phyloP scores from a whole-genome alignment of 2,888 invertebrate genomes.

The Pteria penguin region DNA sequence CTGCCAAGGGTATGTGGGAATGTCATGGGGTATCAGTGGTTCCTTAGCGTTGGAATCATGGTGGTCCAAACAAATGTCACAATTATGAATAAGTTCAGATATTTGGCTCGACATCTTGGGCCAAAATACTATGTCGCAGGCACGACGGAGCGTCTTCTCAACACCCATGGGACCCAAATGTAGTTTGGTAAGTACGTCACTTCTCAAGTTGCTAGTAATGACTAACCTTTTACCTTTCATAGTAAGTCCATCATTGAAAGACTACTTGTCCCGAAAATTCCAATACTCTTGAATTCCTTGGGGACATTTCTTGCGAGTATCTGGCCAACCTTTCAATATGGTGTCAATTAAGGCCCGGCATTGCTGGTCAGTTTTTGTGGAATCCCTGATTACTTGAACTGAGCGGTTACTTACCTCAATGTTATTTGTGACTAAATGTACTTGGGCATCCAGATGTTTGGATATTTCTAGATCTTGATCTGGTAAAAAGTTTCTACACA shows the following conservation, averaged over 20 bases:
- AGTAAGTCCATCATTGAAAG: constrained; percentile 24
- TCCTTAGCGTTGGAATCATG: constrained; percentile 41
- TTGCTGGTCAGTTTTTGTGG: constrained; percentile 18
- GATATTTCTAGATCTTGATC: constrained; percentile 28
- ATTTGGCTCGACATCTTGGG: constrained; percentile 43
- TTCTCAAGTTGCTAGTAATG: too few relatives aligned
- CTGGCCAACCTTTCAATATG: constrained; percentile 42
- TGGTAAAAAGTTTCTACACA: constrained; percentile 28
- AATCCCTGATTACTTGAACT: constrained; percentile 27
- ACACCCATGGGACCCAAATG: not conserved
- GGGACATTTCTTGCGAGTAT: constrained; percentile 11
- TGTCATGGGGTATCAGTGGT: constrained; percentile 35
- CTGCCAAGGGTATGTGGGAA: constrained; percentile 40
- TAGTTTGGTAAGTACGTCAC: too few relatives aligned
- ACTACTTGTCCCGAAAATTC: constrained; percentile 32
- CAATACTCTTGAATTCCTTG: constrained; percentile 8
- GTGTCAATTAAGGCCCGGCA: constrained; percentile 17
- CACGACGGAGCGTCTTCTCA: constrained; percentile 1
- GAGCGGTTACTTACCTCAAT: constrained; percentile 40
- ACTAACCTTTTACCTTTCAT: constrained; percentile 42
- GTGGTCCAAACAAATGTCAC: constrained; percentile 35
- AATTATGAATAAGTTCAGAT: constrained; percentile 33
- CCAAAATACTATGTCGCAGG: constrained; percentile 49
- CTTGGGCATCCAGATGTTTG: constrained; percentile 24
- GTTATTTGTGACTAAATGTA: constrained; percentile 36